Base-by-base conservation (phyloP, 2,888 invertebrate species). In the Eumerus sabulonum region DNA sequence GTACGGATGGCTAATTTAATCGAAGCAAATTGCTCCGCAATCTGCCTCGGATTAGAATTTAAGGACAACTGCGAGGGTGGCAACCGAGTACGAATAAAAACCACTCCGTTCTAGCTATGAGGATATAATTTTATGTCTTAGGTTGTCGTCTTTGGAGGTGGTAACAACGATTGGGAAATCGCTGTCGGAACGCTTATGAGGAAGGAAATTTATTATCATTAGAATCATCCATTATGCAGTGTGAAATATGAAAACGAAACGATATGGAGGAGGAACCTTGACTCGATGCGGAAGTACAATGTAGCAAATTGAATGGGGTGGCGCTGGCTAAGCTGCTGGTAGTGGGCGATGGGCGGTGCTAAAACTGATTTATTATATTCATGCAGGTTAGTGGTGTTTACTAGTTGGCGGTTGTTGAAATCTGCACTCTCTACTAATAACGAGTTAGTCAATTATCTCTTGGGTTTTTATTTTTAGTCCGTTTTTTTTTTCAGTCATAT, bases 11-110 rank as follows among this genome's bases (percentile, higher is more conserved):
- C 87, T 87, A 87, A 88, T 88, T 88, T 88, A 88, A 88, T 88
- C 87, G 86, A 85, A 84, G 86, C 87, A 88, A 88, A 88, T 88
- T 88, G 88, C 85, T 86, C 84, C 85, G 85, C 88, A 88, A 87
- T 88, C 87, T 87, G 86, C 86, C 77, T 83, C 83, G 87, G 84
- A 86, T 86, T 85, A 86, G 83, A 85, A 66, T 48, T 57, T 79
- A 60, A 74, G 71, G 67, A 72, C 67, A 44, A 16, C 36, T 9
- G 17, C 44, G 67, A 13, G 62, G 68, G 63, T 56, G 59, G 36
- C 17, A 16, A 40, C 17, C 14, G n/a, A n/a, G n/a, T 40, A 35
- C n/a, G 0, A n/a, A n/a, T 35, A 12, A 27, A 17, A 18, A 35
- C 35, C 36, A n/a, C 50, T n/a, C 51, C 47, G 11, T 9, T 36